These are phyloP conservation scores for Agrotis segetum DNA, from an alignment of 2,888 invertebrate genomes.

Conservation along the genomic window DNA sequence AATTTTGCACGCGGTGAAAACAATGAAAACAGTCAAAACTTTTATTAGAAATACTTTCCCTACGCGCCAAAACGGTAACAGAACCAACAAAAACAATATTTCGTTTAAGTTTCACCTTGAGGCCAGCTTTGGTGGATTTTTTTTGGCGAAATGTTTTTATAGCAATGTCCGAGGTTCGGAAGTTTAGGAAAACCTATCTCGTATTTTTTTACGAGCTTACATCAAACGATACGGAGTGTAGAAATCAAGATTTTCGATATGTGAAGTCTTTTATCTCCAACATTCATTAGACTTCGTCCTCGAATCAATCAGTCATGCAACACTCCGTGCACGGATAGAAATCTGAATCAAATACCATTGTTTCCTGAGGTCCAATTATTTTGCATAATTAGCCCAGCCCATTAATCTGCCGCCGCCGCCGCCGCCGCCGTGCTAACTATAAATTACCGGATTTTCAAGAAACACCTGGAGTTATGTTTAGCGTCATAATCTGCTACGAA, in stretches of 20 bases:
- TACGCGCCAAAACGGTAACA: slow-evolving; percentile 32
- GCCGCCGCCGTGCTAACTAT: slow-evolving; percentile 19
- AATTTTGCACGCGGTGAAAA: slow-evolving; percentile 23
- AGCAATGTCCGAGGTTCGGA: slow-evolving; percentile 50
- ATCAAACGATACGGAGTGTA: slow-evolving; percentile 48
- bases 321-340: background rate
- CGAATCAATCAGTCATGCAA: slow-evolving; percentile 15
- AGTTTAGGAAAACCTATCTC: slow-evolving; percentile 52
- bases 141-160: slow-evolving; percentile 54
- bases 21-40: slow-evolving; percentile 33
- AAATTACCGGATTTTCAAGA: slow-evolving; percentile 48
- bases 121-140: slow-evolving; percentile 46
- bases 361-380: slow-evolving; percentile 34
- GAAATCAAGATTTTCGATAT: slow-evolving; percentile 38
- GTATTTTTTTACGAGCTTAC: slow-evolving; percentile 56
- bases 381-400: slow-evolving; percentile 32
- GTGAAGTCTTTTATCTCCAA: slow-evolving; percentile 19
- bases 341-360: slow-evolving; percentile 17
- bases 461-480: slow-evolving; percentile 49
- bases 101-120: slow-evolving; percentile 57
- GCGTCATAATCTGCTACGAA: slow-evolving; percentile 56
- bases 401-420: slow-evolving; percentile 39
- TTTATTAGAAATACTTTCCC: slow-evolving; percentile 45
- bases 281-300: slow-evolving; percentile 24
- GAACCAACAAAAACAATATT: slow-evolving; percentile 55